A percentile compares a stretch with the other conserved stretches of the same genome.
These are phyloP conservation scores for Chymomyza caudatula DNA, from an alignment of 2,888 invertebrate genomes.

Conservation along the genomic window DNA sequence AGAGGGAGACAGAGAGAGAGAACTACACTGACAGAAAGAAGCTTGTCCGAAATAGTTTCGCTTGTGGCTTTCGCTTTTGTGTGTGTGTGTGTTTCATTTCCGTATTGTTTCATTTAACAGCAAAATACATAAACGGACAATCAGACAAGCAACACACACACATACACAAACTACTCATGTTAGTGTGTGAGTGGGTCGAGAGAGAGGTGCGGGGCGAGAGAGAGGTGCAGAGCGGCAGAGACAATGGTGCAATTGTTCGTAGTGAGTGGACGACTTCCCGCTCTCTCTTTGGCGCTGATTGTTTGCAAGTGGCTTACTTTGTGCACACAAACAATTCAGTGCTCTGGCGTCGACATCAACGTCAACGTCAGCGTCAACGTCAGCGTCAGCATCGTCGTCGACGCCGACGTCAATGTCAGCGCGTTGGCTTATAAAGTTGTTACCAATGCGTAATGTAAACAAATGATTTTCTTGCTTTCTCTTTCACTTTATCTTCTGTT, in stretches of 20 bases:
- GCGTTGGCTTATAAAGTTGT: slow-evolving; percentile 66
- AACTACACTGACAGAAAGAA: slow-evolving; percentile 24
- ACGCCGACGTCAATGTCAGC: background rate
- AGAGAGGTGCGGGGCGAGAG: background rate
- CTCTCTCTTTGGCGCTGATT: slow-evolving; percentile 53
- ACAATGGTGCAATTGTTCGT: slow-evolving; percentile 63
- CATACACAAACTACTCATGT: background rate
- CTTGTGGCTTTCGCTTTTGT: slow-evolving; percentile 11
- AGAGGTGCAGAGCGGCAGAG: slow-evolving; percentile 27
- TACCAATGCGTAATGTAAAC: slow-evolving; percentile 47
- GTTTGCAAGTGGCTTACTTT: slow-evolving; percentile 71
- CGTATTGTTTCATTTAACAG: slow-evolving; percentile 56
- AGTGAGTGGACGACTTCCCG: slow-evolving; percentile 17
- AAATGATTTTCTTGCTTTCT: slow-evolving; percentile 14
- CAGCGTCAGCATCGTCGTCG: background rate
- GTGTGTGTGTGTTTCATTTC: slow-evolving; percentile 18
- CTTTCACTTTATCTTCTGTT: background rate
- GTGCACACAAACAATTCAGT: slow-evolving; percentile 50
- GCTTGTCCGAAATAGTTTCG: slow-evolving; percentile 31
- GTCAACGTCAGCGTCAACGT: background rate
- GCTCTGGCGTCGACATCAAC: background rate
- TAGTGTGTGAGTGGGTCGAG: background rate
- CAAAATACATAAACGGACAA: slow-evolving; percentile 35
- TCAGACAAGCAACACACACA: background rate
- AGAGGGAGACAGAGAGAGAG: slow-evolving; percentile 2